These are phyloP conservation scores for Tauraco hartlaubi DNA, from an alignment of 2,797 vertebrate genomes.

Conservation along the genomic window DNA sequence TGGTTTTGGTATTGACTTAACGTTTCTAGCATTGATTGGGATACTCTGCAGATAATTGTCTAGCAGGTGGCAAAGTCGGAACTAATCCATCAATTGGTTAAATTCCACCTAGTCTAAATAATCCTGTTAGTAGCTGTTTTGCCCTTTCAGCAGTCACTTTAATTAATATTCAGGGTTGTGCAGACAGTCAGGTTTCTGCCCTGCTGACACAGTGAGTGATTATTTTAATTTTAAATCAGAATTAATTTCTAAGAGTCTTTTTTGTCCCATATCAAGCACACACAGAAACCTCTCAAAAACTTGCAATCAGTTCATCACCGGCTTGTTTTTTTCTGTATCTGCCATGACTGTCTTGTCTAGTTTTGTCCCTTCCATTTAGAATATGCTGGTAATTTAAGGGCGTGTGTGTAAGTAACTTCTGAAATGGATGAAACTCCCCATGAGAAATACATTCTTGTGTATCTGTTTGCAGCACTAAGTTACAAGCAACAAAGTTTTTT, in stretches of 20 bases:
- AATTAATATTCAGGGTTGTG: conserved; percentile 44
- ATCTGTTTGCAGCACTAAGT: neutral
- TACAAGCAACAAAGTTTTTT: neutral
- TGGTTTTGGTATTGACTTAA: neutral
- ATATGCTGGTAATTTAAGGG: neutral
- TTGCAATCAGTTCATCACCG: neutral
- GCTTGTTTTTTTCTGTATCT: neutral
- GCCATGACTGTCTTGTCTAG: neutral
- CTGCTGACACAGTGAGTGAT: neutral
- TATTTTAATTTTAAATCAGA: neutral
- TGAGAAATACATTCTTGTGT: neutral
- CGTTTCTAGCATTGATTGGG: neutral
- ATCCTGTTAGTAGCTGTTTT: conserved; percentile 63
- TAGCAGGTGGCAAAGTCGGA: conserved; percentile 59
- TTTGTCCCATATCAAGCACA: neutral
- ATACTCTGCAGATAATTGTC: conserved; percentile 64
- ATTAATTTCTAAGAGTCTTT: neutral
- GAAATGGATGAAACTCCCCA: neutral
- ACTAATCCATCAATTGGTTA: conserved; percentile 70
- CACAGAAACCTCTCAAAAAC: neutral
- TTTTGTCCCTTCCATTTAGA: neutral
- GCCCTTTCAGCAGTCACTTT: conserved; percentile 64
- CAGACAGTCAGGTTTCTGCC: neutral
- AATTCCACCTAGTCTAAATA: conserved; percentile 60
- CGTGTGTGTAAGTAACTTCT: neutral